Evolutionary conservation across 2,888 invertebrate genomes (phyloP).

Genomic region (Biston betularia): DNA sequence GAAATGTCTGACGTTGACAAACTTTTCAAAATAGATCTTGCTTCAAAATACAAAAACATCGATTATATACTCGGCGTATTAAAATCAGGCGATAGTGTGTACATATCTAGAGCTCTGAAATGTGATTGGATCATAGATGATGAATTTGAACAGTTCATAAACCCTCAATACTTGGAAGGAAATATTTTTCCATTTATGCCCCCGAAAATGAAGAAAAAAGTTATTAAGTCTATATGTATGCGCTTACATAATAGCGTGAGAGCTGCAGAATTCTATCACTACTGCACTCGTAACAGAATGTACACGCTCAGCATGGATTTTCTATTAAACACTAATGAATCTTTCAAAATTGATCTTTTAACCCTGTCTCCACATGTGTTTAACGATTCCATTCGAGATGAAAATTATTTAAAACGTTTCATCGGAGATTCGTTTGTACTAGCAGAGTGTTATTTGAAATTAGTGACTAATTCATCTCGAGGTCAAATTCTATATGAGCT

Average conservation of each 20-base stretch:
- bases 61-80: constrained; percentile 25
- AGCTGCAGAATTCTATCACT: constrained; percentile 57
- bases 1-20: constrained; percentile 34
- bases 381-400: constrained; percentile 10
- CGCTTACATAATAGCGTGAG: constrained; percentile 55
- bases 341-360: constrained; percentile 57
- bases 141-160: constrained; percentile 56
- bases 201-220: constrained; percentile 65
- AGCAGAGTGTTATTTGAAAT: constrained; percentile 30
- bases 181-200: constrained; percentile 70
- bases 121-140: constrained; percentile 62
- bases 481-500: constrained; percentile 22
- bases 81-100: constrained; percentile 32
- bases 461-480: not conserved
- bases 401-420: constrained; percentile 43
- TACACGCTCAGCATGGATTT: constrained; percentile 59
- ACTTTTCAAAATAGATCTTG: constrained; percentile 41
- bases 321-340: constrained; percentile 56
- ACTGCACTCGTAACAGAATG: constrained; percentile 54
- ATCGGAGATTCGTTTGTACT: constrained; percentile 54
- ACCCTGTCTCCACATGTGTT: constrained; percentile 5
- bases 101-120: constrained; percentile 65
- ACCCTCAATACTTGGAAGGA: constrained; percentile 59
- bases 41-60: constrained; percentile 26
- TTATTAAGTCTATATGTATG: constrained; percentile 55